A percentile compares a stretch with the other conserved stretches of the same genome.
These are phyloP conservation scores for Romanogobio albipinnatus DNA, from an alignment of 2,113 vertebrate genomes.

Conservation along the genomic window DNA sequence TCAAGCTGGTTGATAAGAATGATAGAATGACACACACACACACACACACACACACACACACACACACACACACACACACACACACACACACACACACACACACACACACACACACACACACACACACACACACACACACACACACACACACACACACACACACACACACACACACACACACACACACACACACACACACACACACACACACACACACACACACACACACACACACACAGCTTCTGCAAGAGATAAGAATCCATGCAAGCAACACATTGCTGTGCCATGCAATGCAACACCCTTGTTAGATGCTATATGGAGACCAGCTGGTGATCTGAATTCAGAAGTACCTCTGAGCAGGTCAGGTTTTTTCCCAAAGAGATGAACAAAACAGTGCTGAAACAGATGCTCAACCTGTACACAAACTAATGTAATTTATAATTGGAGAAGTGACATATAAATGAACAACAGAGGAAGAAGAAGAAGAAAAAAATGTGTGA, in stretches of 20 bases:
- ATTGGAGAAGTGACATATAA: constrained; percentile 64
- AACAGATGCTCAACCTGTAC: constrained; percentile 61
- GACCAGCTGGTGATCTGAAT: constrained; percentile 49
- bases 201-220: not conserved
- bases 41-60: no score
- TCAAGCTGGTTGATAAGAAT: constrained; percentile 71
- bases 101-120: no score
- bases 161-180: no score
- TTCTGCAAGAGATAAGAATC: not conserved
- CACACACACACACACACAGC: not conserved
- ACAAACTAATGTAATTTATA: constrained; percentile 57
- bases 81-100: no score
- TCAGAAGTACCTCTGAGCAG: constrained; percentile 44
- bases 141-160: no score
- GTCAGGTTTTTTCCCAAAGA: constrained; percentile 49
- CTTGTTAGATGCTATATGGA: constrained; percentile 37
- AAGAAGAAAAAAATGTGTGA: constrained; percentile 35
- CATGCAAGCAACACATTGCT: constrained; percentile 8
- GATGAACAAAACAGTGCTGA: constrained; percentile 54
- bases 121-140: no score
- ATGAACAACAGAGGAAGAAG: constrained; percentile 53
- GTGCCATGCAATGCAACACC: constrained; percentile 28
- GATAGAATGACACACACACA: no score
- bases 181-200: no score
- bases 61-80: no score